Evolutionary conservation across 2,797 vertebrate genomes (phyloP).

Genomic region (Cetoscarus ocellatus): DNA sequence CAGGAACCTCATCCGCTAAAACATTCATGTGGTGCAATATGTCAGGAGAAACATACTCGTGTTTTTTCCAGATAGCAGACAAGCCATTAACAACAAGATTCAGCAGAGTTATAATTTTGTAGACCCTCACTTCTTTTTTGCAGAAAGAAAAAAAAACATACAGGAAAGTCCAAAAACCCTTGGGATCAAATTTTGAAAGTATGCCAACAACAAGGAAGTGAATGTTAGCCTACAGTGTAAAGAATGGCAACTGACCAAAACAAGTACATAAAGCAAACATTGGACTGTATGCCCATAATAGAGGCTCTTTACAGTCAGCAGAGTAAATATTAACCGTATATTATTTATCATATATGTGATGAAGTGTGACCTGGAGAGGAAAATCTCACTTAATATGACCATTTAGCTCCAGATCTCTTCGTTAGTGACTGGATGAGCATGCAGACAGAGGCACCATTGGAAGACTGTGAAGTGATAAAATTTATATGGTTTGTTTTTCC

Average conservation of each 20-base stretch:
- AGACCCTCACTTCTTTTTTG: slow-evolving; percentile 65
- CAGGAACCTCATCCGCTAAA: slow-evolving; percentile 84
- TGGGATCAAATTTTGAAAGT: slow-evolving; percentile 75
- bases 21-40: slow-evolving; percentile 82
- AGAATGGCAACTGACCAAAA: slow-evolving; percentile 85
- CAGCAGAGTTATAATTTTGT: slow-evolving; percentile 78
- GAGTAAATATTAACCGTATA: slow-evolving; percentile 79
- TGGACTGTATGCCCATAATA: slow-evolving; percentile 74
- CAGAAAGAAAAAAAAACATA: slow-evolving; percentile 50
- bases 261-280: slow-evolving; percentile 84
- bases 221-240: slow-evolving; percentile 81
- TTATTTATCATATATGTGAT: slow-evolving; percentile 82
- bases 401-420: slow-evolving; percentile 61
- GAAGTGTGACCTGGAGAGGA: slow-evolving; percentile 79
- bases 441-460: slow-evolving; percentile 59
- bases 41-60: slow-evolving; percentile 83
- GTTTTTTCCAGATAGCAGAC: slow-evolving; percentile 82
- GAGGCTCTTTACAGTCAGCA: slow-evolving; percentile 69
- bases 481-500: slow-evolving; percentile 39
- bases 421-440: slow-evolving; percentile 32
- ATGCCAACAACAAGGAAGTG: slow-evolving; percentile 86
- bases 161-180: slow-evolving; percentile 73
- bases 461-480: slow-evolving; percentile 38
- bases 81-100: slow-evolving; percentile 83
- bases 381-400: slow-evolving; percentile 65